These are phyloP conservation scores for Drosophila micromelanica DNA, from an alignment of 1,140 invertebrate species.

Conservation along the genomic window DNA sequence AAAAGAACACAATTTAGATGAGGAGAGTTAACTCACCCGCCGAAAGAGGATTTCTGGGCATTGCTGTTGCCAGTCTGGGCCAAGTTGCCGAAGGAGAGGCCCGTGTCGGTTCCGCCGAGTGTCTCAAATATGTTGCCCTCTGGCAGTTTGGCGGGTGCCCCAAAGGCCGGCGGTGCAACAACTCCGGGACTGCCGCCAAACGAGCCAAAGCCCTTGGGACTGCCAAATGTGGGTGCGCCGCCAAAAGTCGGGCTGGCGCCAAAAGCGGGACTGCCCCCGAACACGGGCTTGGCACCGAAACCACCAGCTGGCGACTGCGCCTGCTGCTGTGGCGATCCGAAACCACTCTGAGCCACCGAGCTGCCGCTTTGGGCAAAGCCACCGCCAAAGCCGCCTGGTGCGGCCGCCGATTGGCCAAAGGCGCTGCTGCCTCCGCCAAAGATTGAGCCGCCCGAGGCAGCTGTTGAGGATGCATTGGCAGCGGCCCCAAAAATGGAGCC, in stretches of 20 bases:
- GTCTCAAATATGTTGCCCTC: slow-evolving; percentile 86
- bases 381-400: slow-evolving; percentile 61
- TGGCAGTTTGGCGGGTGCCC: slow-evolving; percentile 63
- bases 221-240: slow-evolving; percentile 85
- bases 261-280: slow-evolving; percentile 83
- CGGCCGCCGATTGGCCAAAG: slow-evolving; percentile 52
- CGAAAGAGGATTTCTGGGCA: slow-evolving; percentile 81
- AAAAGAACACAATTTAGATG: background rate
- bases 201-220: slow-evolving; percentile 85
- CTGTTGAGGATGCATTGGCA: slow-evolving; percentile 28
- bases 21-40: slow-evolving; percentile 80
- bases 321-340: slow-evolving; percentile 82
- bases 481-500: slow-evolving; percentile 46
- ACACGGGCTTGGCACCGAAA: slow-evolving; percentile 72
- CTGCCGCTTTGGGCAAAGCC: slow-evolving; percentile 57
- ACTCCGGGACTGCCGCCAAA: slow-evolving; percentile 46
- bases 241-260: slow-evolving; percentile 85
- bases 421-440: slow-evolving; percentile 73
- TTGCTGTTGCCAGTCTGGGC: slow-evolving; percentile 85
- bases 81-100: slow-evolving; percentile 86
- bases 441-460: slow-evolving; percentile 64
- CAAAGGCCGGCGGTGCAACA: slow-evolving; percentile 63
- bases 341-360: slow-evolving; percentile 79
- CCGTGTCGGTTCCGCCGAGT: slow-evolving; percentile 85
- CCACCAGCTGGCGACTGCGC: slow-evolving; percentile 46